A percentile compares a stretch with the other conserved stretches of the same genome.
Evolutionary conservation across 1,140 invertebrate genomes (phyloP).

Genomic region (Semibalanus balanoides): DNA sequence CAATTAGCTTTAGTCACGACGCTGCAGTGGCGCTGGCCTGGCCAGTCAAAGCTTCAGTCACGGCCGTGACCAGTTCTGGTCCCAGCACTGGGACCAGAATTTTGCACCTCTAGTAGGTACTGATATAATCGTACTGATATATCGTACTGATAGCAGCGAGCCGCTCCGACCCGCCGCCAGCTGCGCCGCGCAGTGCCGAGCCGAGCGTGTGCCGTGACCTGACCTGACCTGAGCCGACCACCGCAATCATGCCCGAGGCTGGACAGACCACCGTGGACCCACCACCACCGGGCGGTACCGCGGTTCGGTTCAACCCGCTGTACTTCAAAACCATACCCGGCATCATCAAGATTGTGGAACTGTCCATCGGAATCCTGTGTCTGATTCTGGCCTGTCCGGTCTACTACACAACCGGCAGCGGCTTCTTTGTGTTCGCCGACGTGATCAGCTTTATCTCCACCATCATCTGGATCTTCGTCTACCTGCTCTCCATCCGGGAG

Average conservation of each 20-base stretch:
- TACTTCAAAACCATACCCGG: background rate
- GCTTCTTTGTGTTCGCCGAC: background rate
- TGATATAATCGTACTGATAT: no score
- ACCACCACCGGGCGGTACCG: background rate
- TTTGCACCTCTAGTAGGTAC: no score
- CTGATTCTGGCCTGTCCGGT: background rate
- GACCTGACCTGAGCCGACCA: background rate
- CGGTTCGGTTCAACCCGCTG: background rate
- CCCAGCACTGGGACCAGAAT: no score
- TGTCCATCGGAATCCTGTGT: background rate
- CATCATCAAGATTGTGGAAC: background rate
- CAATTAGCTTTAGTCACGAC: no score
- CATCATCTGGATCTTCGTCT: background rate
- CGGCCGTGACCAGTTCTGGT: no score
- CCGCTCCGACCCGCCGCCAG: no score
- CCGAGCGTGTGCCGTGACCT: background rate
- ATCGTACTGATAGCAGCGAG: no score
- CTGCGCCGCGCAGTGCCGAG: no score
- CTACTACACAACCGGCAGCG: background rate
- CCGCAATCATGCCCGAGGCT: background rate
- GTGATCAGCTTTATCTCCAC: background rate
- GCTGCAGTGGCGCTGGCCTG: no score
- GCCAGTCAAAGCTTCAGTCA: no score
- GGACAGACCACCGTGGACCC: background rate
- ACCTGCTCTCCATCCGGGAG: background rate